A percentile compares a stretch with the other conserved stretches of the same genome.
These are phyloP conservation scores for Resseliella maxima DNA, from an alignment of 2,888 invertebrate genomes.

Conservation along the genomic window DNA sequence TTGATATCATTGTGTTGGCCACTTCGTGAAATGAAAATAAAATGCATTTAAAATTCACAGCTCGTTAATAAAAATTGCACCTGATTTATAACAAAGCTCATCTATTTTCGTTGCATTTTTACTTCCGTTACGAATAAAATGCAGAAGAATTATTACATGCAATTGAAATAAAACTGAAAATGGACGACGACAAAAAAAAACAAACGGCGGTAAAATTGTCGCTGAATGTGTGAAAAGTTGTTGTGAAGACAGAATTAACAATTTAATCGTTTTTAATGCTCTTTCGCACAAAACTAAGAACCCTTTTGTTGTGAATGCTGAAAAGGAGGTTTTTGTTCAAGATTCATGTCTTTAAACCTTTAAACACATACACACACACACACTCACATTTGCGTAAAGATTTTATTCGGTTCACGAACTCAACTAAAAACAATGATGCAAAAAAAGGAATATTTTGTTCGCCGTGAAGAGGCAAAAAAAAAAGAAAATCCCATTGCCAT, in stretches of 20 bases:
- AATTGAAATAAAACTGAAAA: neutral
- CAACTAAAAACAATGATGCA: too few relatives aligned
- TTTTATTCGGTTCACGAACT: too few relatives aligned
- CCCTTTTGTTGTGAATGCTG: too few relatives aligned
- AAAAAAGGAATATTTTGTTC: too few relatives aligned
- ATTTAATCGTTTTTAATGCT: conserved; percentile 26
- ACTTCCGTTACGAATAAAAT: neutral
- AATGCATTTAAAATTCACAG: neutral
- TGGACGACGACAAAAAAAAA: neutral
- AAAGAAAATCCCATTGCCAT: too few relatives aligned
- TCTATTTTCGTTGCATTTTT: neutral
- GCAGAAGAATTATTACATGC: neutral
- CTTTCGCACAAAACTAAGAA: neutral
- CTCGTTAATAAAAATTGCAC: neutral
- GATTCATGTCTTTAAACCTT: too few relatives aligned
- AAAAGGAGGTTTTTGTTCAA: too few relatives aligned
- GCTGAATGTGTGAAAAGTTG: neutral
- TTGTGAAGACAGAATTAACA: neutral
- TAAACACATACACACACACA: too few relatives aligned
- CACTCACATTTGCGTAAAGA: too few relatives aligned
- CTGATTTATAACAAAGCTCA: neutral
- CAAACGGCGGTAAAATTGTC: neutral
- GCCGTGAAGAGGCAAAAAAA: too few relatives aligned
- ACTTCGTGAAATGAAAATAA: neutral
- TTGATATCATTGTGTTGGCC: too few relatives aligned